phyloP scores from a whole-genome alignment of 2,113 vertebrate genomes.

The Cyphomyrus discorhynchus region DNA sequence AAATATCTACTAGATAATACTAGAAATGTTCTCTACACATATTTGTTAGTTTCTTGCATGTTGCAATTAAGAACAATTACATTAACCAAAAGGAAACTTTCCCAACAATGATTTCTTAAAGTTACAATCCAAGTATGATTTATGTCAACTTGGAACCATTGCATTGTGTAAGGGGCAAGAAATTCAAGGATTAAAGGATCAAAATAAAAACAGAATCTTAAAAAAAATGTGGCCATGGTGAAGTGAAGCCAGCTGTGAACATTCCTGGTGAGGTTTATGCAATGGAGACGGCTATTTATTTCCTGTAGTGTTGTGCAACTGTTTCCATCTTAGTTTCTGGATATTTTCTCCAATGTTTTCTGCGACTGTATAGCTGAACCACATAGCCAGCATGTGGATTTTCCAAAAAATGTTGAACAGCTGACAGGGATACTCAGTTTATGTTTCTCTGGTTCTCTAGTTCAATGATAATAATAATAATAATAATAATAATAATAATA shows the following conservation, averaged over 20 bases:
- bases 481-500: background rate
- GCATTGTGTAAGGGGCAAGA: background rate
- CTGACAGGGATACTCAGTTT: background rate
- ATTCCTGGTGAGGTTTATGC: background rate
- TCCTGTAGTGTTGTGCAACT: conserved; percentile 4
- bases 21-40: background rate
- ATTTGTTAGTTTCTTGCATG: background rate
- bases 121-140: background rate
- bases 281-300: background rate
- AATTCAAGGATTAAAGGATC: background rate
- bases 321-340: conserved; percentile 1
- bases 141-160: background rate
- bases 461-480: too few relatives aligned
- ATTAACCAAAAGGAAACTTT: background rate
- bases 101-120: background rate
- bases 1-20: background rate
- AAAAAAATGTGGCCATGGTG: background rate
- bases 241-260: conserved; percentile 9
- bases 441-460: background rate
- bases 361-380: too few relatives aligned
- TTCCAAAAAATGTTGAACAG: background rate
- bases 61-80: background rate
- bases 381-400: background rate
- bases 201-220: background rate
- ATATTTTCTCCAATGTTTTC: background rate